Percentiles rank a stretch among this genome's conserved stretches.
These are phyloP conservation scores for Enteromius anoplus DNA, from an alignment of 2,797 vertebrate genomes.

Conservation along the genomic window DNA sequence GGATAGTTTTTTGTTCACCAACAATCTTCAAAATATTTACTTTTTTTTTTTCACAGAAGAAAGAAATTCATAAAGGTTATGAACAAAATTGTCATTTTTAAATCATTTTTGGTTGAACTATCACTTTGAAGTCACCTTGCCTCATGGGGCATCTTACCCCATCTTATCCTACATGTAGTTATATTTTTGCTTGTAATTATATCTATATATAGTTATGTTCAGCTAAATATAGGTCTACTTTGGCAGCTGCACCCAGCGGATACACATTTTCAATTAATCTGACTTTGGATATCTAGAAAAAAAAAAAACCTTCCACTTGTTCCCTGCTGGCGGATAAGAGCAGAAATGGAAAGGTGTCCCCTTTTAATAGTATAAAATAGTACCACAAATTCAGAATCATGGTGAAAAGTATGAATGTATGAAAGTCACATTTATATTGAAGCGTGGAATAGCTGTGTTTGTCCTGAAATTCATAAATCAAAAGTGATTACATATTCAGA, in stretches of 20 bases:
- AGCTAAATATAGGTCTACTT: neutral
- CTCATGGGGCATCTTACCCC: neutral
- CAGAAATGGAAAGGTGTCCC: neutral
- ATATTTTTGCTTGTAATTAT: neutral
- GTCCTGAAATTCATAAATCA: slow-evolving; percentile 38
- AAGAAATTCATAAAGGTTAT: neutral
- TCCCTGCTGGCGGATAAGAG: neutral
- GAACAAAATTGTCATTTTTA: neutral
- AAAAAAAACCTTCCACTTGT: neutral
- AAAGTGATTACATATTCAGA: slow-evolving; percentile 29
- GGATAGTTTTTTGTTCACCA: neutral
- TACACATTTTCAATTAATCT: neutral
- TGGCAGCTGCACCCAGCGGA: neutral
- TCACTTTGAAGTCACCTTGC: neutral
- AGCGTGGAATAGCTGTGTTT: slow-evolving; percentile 1
- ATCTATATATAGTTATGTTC: neutral
- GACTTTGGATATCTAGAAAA: neutral
- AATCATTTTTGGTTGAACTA: neutral
- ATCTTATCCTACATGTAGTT: neutral
- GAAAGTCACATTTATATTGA: neutral
- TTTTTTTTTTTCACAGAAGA: neutral
- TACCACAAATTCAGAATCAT: slow-evolving; percentile 21
- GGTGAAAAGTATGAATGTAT: neutral
- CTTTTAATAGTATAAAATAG: neutral
- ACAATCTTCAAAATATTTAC: neutral